A percentile compares a stretch with the other conserved stretches of the same genome.
These are phyloP conservation scores for Noturus placidus DNA, from an alignment of 2,113 vertebrate species.

Conservation along the genomic window DNA sequence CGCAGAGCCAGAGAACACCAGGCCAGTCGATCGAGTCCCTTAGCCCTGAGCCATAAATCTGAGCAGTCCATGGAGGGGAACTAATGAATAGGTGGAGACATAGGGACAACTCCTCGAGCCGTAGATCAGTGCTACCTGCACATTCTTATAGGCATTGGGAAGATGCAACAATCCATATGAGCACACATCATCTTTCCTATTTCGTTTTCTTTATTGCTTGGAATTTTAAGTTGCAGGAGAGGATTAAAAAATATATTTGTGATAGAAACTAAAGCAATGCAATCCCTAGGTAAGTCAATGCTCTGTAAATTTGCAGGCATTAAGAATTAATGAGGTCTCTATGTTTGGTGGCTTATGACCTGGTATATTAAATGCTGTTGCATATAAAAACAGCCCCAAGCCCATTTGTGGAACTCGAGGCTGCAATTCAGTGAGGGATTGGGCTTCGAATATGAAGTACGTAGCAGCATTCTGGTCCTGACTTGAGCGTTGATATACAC, in stretches of 20 bases:
- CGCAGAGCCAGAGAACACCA: slow-evolving; percentile 11
- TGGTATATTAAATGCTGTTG: slow-evolving; percentile 7
- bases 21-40: slow-evolving; percentile 44
- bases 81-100: slow-evolving; percentile 48
- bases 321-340: slow-evolving; percentile 38
- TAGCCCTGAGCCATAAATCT: slow-evolving; percentile 48
- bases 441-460: neutral
- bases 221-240: neutral
- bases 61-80: slow-evolving; percentile 32
- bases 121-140: slow-evolving; percentile 15
- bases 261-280: slow-evolving; percentile 21
- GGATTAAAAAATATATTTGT: neutral
- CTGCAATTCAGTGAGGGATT: neutral
- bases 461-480: neutral
- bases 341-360: slow-evolving; percentile 7
- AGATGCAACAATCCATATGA: neutral
- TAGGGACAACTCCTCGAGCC: slow-evolving; percentile 23
- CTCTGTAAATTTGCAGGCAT: slow-evolving; percentile 25
- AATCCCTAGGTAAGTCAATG: slow-evolving; percentile 8
- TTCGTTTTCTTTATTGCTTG: neutral
- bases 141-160: neutral
- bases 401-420: neutral
- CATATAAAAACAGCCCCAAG: neutral
- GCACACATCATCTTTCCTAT: neutral
- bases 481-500: neutral